Evolutionary conservation across 2,797 vertebrate species (phyloP), one percentile per base, ranked within the genome.

Genomic region (Nothura maculosa): DNA sequence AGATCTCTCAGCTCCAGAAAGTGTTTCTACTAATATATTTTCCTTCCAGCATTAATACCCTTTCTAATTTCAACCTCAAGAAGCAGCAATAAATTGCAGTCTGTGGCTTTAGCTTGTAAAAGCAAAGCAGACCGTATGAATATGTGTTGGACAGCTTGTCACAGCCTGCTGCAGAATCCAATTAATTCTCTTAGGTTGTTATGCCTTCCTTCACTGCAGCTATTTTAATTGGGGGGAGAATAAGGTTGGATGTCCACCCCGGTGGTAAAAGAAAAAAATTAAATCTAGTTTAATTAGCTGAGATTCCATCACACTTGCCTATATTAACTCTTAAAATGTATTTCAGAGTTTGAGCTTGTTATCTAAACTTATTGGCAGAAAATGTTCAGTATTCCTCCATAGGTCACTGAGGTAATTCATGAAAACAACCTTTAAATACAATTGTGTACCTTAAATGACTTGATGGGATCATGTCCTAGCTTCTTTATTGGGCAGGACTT

Each of bases 181-280:
- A 86, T 96, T 96, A 95, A 92, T 96, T 95, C 73, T n/a, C 67
- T 88, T 68, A 70, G n/a, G 48, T 95, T 92, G 81, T 93, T 94
- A 77, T 48, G 48, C 54, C 36, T 94, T 93, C 45, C 42, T 93
- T 90, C 63, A 87, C 54, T 78, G 48, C 14, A 67, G n/a, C 40
- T 87, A 55, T 75, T 92, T 70, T 96, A 90, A 93, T 9, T 76
- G 62, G 54, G 52, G 34, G 61, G 7, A 15, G 12, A 25, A 70
- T 45, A 63, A 89, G 67, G 27, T 72, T 91, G 78, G 63, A 76
- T 58, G 24, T 91, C 50, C 67, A 82, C 30, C 10, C 27, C 24
- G 62, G 54, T 54, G n/a, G 81, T 87, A 64, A 57, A 86, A 94
- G 52, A 20, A 70, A 93, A n/a, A 88, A 58, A 22, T 47, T 48